These are phyloP conservation scores for Petrolisthes manimaculis DNA, from an alignment of 2,888 invertebrate species.

Conservation along the genomic window DNA sequence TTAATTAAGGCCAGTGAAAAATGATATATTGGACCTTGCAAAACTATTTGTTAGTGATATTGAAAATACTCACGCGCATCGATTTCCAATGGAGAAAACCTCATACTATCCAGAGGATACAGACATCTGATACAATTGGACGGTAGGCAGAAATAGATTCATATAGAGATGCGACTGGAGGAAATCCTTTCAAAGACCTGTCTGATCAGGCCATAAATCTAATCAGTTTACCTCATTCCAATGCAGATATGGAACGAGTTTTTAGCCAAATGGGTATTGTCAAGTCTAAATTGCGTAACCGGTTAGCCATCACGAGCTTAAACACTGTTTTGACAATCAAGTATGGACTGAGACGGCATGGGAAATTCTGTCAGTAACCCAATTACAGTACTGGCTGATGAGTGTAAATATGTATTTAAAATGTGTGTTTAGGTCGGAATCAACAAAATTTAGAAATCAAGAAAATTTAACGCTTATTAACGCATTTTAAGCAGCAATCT, in stretches of 20 bases:
- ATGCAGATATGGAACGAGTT: constrained; percentile 30
- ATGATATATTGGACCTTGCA: too few relatives aligned
- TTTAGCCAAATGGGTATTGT: constrained; percentile 31
- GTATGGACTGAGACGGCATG: constrained; percentile 14
- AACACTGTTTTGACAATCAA: constrained; percentile 16
- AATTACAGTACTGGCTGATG: too few relatives aligned
- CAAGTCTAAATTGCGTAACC: constrained; percentile 18
- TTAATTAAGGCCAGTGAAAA: too few relatives aligned
- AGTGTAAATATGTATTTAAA: neutral
- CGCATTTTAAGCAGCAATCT: neutral
- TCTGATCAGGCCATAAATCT: neutral
- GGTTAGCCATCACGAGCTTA: constrained; percentile 12
- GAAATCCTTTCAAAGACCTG: constrained; percentile 23
- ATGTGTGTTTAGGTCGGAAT: neutral
- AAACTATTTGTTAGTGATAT: too few relatives aligned
- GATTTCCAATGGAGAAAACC: neutral
- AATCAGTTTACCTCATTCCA: constrained; percentile 17
- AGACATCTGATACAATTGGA: neutral
- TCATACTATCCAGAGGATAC: neutral
- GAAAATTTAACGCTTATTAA: neutral
- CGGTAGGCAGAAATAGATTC: constrained; percentile 12
- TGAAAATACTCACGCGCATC: too few relatives aligned
- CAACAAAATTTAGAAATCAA: neutral
- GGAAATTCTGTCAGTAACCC: constrained; percentile 15
- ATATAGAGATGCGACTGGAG: constrained; percentile 32